phyloP scores from a whole-genome alignment of 2,113 vertebrate species.

The Bos indicus region DNA sequence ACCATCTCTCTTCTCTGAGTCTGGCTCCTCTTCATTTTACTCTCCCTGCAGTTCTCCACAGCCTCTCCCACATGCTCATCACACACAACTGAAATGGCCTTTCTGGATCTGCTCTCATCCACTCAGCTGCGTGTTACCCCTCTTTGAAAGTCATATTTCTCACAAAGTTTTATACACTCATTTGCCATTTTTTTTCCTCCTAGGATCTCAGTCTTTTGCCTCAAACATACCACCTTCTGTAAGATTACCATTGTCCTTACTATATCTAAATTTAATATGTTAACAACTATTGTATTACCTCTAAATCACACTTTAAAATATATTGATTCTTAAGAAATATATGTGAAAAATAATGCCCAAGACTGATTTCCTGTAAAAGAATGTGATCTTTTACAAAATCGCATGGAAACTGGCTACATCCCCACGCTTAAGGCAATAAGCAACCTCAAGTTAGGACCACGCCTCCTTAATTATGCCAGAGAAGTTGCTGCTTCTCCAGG shows the following conservation, averaged over 20 bases:
- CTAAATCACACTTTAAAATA: not conserved
- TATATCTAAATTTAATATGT: not conserved
- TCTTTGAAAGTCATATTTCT: not conserved
- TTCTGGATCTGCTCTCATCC: not conserved
- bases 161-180: not conserved
- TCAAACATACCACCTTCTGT: not conserved
- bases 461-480: not conserved
- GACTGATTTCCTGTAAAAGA: not conserved
- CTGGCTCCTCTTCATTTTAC: not conserved
- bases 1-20: not conserved
- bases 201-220: not conserved
- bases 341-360: not conserved
- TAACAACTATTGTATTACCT: not conserved
- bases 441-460: not conserved
- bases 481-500: not conserved
- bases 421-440: not conserved
- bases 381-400: not conserved
- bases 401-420: not conserved
- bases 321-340: not conserved
- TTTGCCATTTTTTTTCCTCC: not conserved
- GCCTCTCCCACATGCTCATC: not conserved
- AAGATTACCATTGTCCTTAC: not conserved
- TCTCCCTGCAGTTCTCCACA: not conserved
- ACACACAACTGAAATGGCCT: not conserved
- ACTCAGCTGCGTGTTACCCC: rapidly evolving